Conservation (phyloP, 1,140 invertebrate genomes). For the Papilio xuthus region DNA sequence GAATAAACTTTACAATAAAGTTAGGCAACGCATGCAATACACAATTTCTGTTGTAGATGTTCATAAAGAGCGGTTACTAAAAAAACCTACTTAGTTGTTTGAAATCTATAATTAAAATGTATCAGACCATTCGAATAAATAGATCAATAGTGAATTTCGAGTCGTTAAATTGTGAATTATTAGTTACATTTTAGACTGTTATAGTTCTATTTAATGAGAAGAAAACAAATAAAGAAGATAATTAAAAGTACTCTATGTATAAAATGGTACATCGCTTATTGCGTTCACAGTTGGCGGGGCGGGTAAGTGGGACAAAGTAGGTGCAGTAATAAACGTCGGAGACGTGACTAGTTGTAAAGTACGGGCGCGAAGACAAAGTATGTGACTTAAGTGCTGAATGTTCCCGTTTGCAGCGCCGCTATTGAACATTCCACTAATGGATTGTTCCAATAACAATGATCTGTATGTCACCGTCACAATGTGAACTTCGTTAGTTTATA, state of each 20-base stretch:
- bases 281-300: not conserved
- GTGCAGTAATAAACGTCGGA: conserved; percentile 9
- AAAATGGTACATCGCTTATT: not conserved
- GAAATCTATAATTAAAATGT: too few relatives aligned
- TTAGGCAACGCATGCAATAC: too few relatives aligned
- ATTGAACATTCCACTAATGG: conserved; percentile 10
- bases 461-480: not conserved
- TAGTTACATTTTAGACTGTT: too few relatives aligned
- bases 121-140: too few relatives aligned
- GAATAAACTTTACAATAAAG: too few relatives aligned
- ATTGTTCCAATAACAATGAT: conserved; percentile 14
- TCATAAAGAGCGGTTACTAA: too few relatives aligned
- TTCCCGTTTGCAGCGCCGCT: not conserved
- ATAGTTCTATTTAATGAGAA: not conserved
- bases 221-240: not conserved
- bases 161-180: too few relatives aligned
- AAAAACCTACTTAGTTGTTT: too few relatives aligned
- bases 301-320: conserved; percentile 24
- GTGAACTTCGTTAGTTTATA: not conserved
- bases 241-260: not conserved
- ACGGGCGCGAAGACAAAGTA: conserved; percentile 15
- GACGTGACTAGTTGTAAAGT: conserved; percentile 26
- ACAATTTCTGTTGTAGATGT: too few relatives aligned
- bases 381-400: conserved; percentile 25
- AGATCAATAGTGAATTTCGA: too few relatives aligned